phyloP scores from a whole-genome alignment of 2,888 invertebrate species.

The Chironomus tentans region DNA sequence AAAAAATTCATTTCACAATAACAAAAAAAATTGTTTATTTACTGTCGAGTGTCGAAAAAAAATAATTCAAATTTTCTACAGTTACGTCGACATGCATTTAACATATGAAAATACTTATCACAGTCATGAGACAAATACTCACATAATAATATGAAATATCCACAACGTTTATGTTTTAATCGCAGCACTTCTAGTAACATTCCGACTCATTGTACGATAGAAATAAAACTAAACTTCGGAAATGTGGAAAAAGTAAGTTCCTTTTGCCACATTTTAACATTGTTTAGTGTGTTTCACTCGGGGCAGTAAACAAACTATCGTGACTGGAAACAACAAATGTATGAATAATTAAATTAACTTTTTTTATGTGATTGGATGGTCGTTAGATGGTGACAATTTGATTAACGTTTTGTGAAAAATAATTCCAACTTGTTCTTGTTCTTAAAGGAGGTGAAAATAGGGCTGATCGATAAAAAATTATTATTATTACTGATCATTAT shows the following conservation, averaged over 20 bases:
- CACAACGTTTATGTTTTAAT: not conserved
- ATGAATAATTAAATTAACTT: slow-evolving; percentile 16
- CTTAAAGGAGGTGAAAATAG: not conserved
- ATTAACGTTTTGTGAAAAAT: not conserved
- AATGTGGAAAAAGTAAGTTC: no score
- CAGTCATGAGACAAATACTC: not conserved
- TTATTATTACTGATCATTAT: not conserved
- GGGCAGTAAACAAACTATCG: not conserved
- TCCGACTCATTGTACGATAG: not conserved
- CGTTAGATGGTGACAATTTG: not conserved
- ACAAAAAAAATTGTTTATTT: not conserved
- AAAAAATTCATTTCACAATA: no score
- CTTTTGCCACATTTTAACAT: no score
- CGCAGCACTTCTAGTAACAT: not conserved
- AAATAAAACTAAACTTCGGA: not conserved
- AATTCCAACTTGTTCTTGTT: not conserved
- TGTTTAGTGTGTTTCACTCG: not conserved
- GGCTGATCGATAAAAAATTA: not conserved
- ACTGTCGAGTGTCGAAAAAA: not conserved
- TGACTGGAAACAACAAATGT: not conserved
- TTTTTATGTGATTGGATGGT: not conserved
- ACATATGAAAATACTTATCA: no score
- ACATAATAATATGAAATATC: not conserved
- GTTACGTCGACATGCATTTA: no score
- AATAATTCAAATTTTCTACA: no score